Conservation (phyloP, 1,140 invertebrate genomes). For the Danaus plexippus region DNA sequence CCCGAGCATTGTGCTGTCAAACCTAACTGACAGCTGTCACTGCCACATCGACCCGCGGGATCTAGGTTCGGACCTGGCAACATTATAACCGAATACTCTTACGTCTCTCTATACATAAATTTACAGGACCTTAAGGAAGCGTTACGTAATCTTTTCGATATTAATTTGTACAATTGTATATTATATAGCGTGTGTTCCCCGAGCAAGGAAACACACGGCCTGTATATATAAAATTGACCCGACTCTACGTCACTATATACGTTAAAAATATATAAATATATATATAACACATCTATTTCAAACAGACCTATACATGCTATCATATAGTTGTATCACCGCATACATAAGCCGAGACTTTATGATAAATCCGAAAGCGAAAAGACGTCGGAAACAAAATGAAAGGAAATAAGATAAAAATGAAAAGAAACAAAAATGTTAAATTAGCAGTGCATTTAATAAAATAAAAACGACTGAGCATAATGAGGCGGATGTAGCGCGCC, state of each 20-base stretch:
- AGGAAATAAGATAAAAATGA: slow-evolving; percentile 8
- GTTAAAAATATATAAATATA: too few relatives aligned
- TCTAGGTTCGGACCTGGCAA: slow-evolving; percentile 9
- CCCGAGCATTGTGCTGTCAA: not conserved
- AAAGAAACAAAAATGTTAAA: slow-evolving; percentile 41
- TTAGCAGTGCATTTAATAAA: slow-evolving; percentile 67
- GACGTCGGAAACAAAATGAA: slow-evolving; percentile 1
- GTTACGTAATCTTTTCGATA: not conserved
- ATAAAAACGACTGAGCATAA: slow-evolving; percentile 58
- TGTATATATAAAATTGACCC: too few relatives aligned
- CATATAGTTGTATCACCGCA: too few relatives aligned
- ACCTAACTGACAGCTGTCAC: slow-evolving; percentile 10
- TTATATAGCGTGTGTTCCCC: too few relatives aligned
- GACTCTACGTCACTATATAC: too few relatives aligned
- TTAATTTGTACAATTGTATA: not conserved
- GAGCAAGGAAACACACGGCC: too few relatives aligned
- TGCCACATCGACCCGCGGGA: not conserved
- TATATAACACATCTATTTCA: too few relatives aligned
- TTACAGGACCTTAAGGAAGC: not conserved
- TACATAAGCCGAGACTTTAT: too few relatives aligned
- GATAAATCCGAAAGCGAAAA: too few relatives aligned
- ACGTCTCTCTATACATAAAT: not conserved
- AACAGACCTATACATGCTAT: too few relatives aligned
- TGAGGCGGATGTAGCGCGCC: slow-evolving; percentile 38
- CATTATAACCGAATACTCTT: slow-evolving; percentile 12